Evolutionary conservation across 2,797 vertebrate species (phyloP), one percentile per base, ranked within the genome.

Genomic region (Acrocephalus scirpaceus): DNA sequence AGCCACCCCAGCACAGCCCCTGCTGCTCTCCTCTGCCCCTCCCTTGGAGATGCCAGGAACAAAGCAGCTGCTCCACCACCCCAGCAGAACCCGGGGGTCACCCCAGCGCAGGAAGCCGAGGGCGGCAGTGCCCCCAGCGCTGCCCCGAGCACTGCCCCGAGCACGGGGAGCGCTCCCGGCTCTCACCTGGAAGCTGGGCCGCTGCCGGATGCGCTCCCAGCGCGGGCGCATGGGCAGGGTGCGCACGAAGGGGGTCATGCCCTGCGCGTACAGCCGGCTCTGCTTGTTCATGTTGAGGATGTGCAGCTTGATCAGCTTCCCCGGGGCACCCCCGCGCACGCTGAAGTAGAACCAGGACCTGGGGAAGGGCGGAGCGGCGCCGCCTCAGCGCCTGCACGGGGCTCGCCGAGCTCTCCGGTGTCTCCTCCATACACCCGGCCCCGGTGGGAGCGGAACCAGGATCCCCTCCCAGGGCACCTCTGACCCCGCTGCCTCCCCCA

Each of bases 301-400:
- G 78, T 99, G 99, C 95, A 99, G 98, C 97, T 99, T 99, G 92
- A 99, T 98, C 64, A 99, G 91, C 95, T 99, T 99, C 17, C 99
- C 99, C 8, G 99, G 98, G 6, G 95, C 61, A 0, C 98, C 98
- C 7, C 99, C 99, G 1, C 98, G 98, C 48, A 99, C 98, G 18
- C 99, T 99, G 97, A 99, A 99, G 98, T 99, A 99, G 97, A 99
- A 99, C 99, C 99, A 99, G 5, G 99, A 99, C 93, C 99, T 99
- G 97, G 25, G 88, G 20, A 42, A 81, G 20, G n/a, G 36, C 8
- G 13, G 30, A 36, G 9, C 16, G 38, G 25, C 5, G 8, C 9
- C 13, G 16, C 51, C 30, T 86, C 72, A 69, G n/a, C 11, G 50
- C 11, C 56, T 4, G 26, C n/a, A 29, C n/a, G 7, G 14, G 6